phyloP scores from a whole-genome alignment of 2,888 invertebrate species.

The Hanleya hanleyi region DNA sequence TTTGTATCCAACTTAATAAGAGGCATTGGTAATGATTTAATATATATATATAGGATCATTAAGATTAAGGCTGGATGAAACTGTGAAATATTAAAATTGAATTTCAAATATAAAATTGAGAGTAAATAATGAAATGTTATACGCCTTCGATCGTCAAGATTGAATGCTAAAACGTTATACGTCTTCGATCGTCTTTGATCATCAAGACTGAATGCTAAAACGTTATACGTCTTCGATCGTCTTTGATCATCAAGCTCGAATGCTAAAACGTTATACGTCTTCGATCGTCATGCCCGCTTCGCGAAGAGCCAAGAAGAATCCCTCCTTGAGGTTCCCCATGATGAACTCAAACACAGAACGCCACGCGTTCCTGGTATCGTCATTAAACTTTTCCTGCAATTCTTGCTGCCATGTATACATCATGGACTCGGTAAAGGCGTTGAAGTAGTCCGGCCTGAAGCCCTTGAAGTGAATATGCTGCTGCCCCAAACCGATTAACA shows the following conservation, averaged over 20 bases:
- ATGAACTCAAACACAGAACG: slow-evolving; percentile 50
- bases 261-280: background rate
- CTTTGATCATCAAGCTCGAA: too few relatives aligned
- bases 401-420: slow-evolving; percentile 47
- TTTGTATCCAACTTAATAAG: too few relatives aligned
- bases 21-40: too few relatives aligned
- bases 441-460: slow-evolving; percentile 56
- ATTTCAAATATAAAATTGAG: too few relatives aligned
- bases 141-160: too few relatives aligned
- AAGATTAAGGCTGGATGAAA: too few relatives aligned
- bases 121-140: too few relatives aligned
- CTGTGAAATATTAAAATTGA: too few relatives aligned
- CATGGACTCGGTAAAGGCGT: slow-evolving; percentile 55
- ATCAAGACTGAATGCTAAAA: too few relatives aligned
- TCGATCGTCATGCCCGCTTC: slow-evolving; percentile 6
- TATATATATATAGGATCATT: too few relatives aligned
- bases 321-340: slow-evolving; percentile 50
- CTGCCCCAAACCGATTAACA: slow-evolving; percentile 53
- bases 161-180: too few relatives aligned
- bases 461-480: slow-evolving; percentile 55
- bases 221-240: background rate
- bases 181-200: too few relatives aligned
- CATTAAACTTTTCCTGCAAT: slow-evolving; percentile 44
- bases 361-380: slow-evolving; percentile 40
- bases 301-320: slow-evolving; percentile 32